Conservation (phyloP, 2,113 vertebrate genomes). For the Morone saxatilis region DNA sequence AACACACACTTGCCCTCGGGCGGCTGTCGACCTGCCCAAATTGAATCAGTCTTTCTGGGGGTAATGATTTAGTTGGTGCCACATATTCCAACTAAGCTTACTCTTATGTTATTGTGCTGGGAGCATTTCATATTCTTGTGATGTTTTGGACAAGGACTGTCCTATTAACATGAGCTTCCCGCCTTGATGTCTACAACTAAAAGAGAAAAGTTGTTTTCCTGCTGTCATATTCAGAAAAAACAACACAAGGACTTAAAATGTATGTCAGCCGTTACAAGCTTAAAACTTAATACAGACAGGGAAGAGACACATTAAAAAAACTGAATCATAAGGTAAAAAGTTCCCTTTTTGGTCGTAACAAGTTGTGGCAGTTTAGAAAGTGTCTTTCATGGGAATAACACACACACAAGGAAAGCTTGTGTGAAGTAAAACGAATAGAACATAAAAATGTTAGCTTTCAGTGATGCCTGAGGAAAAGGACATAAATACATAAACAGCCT, state of each 20-base stretch:
- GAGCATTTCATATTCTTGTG: slow-evolving; percentile 27
- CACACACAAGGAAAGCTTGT: background rate
- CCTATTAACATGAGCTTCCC: slow-evolving; percentile 29
- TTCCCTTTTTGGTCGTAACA: slow-evolving; percentile 21
- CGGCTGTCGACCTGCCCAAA: slow-evolving; percentile 30
- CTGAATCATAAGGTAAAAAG: slow-evolving; percentile 1
- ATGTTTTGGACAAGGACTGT: slow-evolving; percentile 45
- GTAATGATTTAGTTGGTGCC: slow-evolving; percentile 34
- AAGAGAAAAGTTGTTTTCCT: slow-evolving; percentile 50
- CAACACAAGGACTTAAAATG: slow-evolving; percentile 34
- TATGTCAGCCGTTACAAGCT: slow-evolving; percentile 17
- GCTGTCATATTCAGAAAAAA: slow-evolving; percentile 40
- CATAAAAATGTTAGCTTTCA: background rate
- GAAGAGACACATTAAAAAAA: slow-evolving; percentile 20
- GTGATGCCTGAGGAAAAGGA: slow-evolving; percentile 14
- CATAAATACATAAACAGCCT: slow-evolving; percentile 31
- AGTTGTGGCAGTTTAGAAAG: slow-evolving; percentile 24
- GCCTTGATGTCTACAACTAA: slow-evolving; percentile 38
- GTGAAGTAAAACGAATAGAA: slow-evolving; percentile 29
- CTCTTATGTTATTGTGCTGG: slow-evolving; percentile 19
- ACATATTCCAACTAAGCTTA: slow-evolving; percentile 24
- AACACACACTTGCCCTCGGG: background rate
- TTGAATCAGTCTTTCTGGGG: slow-evolving; percentile 27
- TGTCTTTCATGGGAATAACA: slow-evolving; percentile 12
- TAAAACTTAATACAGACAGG: slow-evolving; percentile 23